A percentile compares a stretch with the other conserved stretches of the same genome.
Evolutionary conservation across 2,113 vertebrate genomes (phyloP).

Genomic region (Synchiropus splendidus): DNA sequence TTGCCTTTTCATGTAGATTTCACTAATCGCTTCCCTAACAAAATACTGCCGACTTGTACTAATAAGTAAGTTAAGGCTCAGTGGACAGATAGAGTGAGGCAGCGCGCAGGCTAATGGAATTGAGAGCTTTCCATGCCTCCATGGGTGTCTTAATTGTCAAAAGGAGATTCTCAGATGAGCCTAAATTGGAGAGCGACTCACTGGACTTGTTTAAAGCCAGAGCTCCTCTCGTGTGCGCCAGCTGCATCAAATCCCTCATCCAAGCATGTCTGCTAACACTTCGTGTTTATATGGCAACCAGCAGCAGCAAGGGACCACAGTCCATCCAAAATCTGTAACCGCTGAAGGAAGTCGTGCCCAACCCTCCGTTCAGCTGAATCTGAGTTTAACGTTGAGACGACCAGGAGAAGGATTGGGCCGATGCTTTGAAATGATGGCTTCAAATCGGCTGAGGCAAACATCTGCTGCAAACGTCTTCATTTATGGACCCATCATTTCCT

Average conservation of each 20-base stretch:
- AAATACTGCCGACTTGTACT: constrained; percentile 46
- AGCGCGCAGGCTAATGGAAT: constrained; percentile 49
- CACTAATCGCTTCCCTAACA: constrained; percentile 54
- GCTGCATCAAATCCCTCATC: constrained; percentile 41
- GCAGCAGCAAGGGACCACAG: constrained; percentile 23
- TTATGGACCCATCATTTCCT: no score
- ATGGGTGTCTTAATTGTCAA: constrained; percentile 53
- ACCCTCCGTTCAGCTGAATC: no score
- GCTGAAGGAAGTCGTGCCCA: no score
- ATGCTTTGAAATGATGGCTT: no score
- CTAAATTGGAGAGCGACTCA: constrained; percentile 44
- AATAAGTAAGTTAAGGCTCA: constrained; percentile 60
- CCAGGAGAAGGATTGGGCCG: no score
- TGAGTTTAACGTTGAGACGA: no score
- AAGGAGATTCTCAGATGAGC: constrained; percentile 40
- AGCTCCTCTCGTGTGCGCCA: constrained; percentile 25
- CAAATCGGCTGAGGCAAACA: no score
- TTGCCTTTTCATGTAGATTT: constrained; percentile 60
- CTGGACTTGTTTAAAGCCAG: constrained; percentile 39
- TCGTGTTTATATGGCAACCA: constrained; percentile 32
- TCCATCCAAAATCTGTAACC: constrained; percentile 36
- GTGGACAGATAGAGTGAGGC: constrained; percentile 48
- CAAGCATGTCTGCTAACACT: constrained; percentile 20
- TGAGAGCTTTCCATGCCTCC: constrained; percentile 51
- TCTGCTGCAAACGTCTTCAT: no score